phyloP scores from a whole-genome alignment of 2,888 invertebrate species.

The Axea sp. region DNA sequence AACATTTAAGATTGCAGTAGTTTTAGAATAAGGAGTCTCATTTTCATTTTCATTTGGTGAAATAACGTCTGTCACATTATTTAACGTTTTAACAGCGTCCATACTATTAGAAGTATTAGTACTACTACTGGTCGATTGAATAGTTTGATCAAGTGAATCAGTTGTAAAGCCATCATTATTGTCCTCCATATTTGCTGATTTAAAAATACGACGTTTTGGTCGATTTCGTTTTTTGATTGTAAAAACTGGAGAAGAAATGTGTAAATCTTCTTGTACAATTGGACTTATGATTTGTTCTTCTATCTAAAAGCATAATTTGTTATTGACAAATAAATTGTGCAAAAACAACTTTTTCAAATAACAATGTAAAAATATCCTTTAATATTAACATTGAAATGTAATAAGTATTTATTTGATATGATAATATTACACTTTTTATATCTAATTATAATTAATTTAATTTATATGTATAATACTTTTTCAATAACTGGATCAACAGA shows the following conservation, averaged over 20 bases:
- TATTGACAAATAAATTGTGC: too few species aligned
- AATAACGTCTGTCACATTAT: neutral
- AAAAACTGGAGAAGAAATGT: conserved; percentile 66
- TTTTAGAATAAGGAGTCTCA: too few species aligned
- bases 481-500: conserved; percentile 1
- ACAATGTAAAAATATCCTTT: too few species aligned
- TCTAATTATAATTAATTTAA: too few species aligned
- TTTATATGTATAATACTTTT: too few species aligned
- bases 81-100: conserved; percentile 6
- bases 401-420: too few species aligned
- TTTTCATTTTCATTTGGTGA: too few species aligned
- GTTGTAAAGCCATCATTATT: neutral
- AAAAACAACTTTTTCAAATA: too few species aligned
- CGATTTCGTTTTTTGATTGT: conserved; percentile 61
- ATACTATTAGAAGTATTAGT: conserved; percentile 1
- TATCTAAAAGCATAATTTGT: conserved; percentile 7
- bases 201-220: conserved; percentile 69
- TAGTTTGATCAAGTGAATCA: conserved; percentile 12
- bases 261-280: conserved; percentile 38
- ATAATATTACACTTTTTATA: too few species aligned
- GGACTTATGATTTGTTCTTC: conserved; percentile 35
- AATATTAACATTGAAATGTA: too few species aligned
- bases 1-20: too few species aligned
- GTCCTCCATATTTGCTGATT: conserved; percentile 19
- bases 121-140: conserved; percentile 8